Conservation (phyloP, 2,888 invertebrate genomes). For the Sclerodermus sp. region DNA sequence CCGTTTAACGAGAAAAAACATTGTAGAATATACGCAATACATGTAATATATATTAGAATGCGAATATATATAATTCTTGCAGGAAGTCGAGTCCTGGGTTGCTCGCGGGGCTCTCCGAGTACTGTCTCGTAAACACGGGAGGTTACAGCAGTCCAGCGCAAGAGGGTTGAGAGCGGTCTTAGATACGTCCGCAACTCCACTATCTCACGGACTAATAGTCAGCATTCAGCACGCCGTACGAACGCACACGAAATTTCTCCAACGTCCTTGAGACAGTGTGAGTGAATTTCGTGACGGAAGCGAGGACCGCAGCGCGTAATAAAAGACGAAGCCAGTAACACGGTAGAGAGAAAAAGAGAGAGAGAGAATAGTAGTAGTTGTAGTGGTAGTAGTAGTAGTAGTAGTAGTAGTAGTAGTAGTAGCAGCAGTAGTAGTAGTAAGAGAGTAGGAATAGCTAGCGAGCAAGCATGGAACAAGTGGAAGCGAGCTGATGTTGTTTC, state of each 20-base stretch:
- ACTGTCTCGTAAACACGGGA: no score
- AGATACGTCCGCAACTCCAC: slow-evolving; percentile 3
- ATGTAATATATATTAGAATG: not conserved
- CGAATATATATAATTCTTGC: not conserved
- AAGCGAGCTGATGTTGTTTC: no score
- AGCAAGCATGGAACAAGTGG: no score
- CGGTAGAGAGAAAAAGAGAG: not conserved
- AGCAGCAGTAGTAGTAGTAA: not conserved
- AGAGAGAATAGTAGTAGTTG: not conserved
- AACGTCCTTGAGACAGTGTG: slow-evolving; percentile 5
- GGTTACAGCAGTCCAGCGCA: no score
- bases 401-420: not conserved
- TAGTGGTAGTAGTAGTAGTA: not conserved
- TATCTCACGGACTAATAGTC: not conserved
- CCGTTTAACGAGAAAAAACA: no score
- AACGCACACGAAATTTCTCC: not conserved
- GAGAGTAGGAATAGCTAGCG: not conserved
- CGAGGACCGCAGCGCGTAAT: slow-evolving; percentile 21
- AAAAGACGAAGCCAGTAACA: slow-evolving; percentile 28
- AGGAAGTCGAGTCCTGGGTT: not conserved
- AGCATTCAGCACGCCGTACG: not conserved
- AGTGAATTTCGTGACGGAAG: slow-evolving; percentile 22
- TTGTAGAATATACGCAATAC: no score
- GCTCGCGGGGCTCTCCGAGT: no score
- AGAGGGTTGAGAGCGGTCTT: no score